Conservation (phyloP, 2,888 invertebrate genomes). For the Epistrophella euchroma region DNA sequence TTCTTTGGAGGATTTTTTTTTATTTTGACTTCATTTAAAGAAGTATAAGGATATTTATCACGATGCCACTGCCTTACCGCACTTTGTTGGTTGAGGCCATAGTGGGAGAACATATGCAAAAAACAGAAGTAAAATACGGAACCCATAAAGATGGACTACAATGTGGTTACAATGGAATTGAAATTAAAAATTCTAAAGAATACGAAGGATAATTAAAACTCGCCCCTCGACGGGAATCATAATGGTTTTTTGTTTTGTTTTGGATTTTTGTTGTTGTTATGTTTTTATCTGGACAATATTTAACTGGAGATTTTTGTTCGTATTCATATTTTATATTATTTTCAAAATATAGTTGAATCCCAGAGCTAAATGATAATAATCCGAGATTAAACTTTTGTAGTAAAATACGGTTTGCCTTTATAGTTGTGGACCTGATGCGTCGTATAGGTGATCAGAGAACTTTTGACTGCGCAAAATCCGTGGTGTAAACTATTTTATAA, state of each 20-base stretch:
- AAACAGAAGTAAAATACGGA: constrained; percentile 13
- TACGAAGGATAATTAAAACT: constrained; percentile 64
- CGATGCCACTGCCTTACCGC: constrained; percentile 58
- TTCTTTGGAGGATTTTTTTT: constrained; percentile 1
- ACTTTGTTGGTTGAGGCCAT: constrained; percentile 9
- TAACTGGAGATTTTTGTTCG: too few species aligned
- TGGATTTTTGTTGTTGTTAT: not conserved
- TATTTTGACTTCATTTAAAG: constrained; percentile 39
- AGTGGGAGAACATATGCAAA: constrained; percentile 49
- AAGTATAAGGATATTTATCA: constrained; percentile 66
- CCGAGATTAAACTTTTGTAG: too few species aligned
- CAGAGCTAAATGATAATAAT: too few species aligned
- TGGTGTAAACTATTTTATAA: too few species aligned
- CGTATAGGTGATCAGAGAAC: too few species aligned
- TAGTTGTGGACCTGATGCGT: too few species aligned
- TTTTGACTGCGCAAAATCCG: too few species aligned
- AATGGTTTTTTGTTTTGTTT: not conserved
- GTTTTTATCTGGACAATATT: not conserved
- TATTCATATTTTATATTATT: too few species aligned
- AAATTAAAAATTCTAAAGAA: constrained; percentile 69
- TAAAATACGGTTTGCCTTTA: too few species aligned
- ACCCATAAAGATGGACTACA: constrained; percentile 49
- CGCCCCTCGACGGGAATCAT: not conserved
- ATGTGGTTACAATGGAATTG: constrained; percentile 69
- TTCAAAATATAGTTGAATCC: too few species aligned